Conservation (phyloP, 2,888 invertebrate genomes). For the Rhorus exstirpatorius region DNA sequence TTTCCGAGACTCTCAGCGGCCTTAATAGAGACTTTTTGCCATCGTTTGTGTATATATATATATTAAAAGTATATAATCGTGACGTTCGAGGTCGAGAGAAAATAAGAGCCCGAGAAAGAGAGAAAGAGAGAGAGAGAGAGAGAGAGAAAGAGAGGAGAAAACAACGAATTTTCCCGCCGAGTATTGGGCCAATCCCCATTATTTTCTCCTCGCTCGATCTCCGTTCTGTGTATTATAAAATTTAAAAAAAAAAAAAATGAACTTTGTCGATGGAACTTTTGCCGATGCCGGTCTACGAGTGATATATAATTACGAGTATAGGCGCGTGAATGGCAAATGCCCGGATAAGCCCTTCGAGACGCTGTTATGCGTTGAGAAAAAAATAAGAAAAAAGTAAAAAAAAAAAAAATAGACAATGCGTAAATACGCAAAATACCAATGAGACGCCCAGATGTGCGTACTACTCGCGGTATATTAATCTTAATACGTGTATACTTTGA, state of each 20-base stretch:
- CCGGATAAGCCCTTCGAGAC: conserved; percentile 3
- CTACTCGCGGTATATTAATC: background rate
- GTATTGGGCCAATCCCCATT: conserved; percentile 11
- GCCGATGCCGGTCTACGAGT: conserved; percentile 55
- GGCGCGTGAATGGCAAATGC: conserved; percentile 40
- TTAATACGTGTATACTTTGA: conserved; percentile 6
- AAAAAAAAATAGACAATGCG: background rate
- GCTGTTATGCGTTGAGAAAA: background rate
- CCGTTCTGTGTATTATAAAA: no score
- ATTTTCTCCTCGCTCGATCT: background rate
- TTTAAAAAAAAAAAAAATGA: background rate
- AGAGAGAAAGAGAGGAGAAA: conserved; percentile 9
- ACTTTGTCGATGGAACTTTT: conserved; percentile 37
- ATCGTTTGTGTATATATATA: conserved; percentile 62
- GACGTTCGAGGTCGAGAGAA: conserved; percentile 46
- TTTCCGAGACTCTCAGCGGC: conserved; percentile 61
- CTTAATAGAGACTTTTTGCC: conserved; percentile 67
- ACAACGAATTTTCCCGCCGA: conserved; percentile 51
- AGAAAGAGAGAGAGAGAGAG: background rate
- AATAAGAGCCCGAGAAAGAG: no score
- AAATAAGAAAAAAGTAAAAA: conserved; percentile 9
- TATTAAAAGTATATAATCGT: conserved; percentile 39
- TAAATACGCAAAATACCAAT: no score
- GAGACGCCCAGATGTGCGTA: no score
- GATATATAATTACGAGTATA: conserved; percentile 61